A percentile compares a stretch with the other conserved stretches of the same genome.
These are phyloP conservation scores for Trichogramma pretiosum DNA, from an alignment of 1,140 invertebrate genomes.

Conservation along the genomic window DNA sequence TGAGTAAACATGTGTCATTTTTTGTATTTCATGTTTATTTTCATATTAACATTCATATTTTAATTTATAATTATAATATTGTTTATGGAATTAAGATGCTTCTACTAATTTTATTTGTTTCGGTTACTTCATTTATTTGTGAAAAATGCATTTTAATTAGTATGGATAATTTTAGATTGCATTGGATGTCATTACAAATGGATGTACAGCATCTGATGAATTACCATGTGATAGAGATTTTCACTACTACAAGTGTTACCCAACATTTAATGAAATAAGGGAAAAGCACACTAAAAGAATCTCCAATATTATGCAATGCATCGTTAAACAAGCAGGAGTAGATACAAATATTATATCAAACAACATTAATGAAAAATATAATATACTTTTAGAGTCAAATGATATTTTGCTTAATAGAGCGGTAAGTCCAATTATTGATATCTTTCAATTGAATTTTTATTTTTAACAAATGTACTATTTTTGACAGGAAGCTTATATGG, in stretches of 20 bases:
- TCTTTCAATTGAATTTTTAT: too few relatives aligned
- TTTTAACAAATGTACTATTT: too few relatives aligned
- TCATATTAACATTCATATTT: too few relatives aligned
- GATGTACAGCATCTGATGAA: slow-evolving; percentile 58
- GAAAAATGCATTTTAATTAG: too few relatives aligned
- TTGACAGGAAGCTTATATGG: slow-evolving; percentile 51
- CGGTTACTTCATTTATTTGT: too few relatives aligned
- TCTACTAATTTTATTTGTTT: too few relatives aligned
- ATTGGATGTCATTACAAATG: slow-evolving; percentile 51
- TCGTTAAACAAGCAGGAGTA: slow-evolving; percentile 53
- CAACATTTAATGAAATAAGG: slow-evolving; percentile 57
- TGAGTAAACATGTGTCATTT: too few relatives aligned
- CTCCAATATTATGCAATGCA: slow-evolving; percentile 42
- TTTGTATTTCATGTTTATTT: too few relatives aligned
- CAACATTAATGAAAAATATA: slow-evolving; percentile 63
- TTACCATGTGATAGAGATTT: slow-evolving; percentile 59
- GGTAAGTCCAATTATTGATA: too few relatives aligned
- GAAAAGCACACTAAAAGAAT: slow-evolving; percentile 51
- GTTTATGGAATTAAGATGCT: too few relatives aligned
- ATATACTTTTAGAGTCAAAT: slow-evolving; percentile 66
- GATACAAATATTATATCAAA: slow-evolving; percentile 50
- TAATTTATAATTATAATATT: too few relatives aligned
- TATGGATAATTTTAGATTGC: slow-evolving; percentile 45
- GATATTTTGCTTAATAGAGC: slow-evolving; percentile 72
- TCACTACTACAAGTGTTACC: slow-evolving; percentile 61